Percentiles rank a stretch among this genome's conserved stretches.
These are phyloP conservation scores for Balanococcus diminutus DNA, from an alignment of 2,888 invertebrate genomes.

Conservation along the genomic window DNA sequence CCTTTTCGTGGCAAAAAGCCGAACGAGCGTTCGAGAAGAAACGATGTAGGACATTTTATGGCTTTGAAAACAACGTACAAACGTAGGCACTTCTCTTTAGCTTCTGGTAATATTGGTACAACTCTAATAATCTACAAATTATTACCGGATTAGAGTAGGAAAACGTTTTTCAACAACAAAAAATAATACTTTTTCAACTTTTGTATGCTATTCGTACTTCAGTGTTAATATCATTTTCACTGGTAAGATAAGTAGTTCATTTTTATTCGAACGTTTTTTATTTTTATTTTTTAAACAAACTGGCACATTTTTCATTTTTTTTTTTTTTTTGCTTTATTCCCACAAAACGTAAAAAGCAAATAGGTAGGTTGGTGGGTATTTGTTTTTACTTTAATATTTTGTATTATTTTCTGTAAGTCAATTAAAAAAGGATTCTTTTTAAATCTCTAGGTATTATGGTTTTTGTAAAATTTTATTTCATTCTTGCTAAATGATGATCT, in stretches of 20 bases:
- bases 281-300: neutral
- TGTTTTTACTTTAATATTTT: neutral
- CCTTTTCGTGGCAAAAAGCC: neutral
- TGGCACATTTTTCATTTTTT: neutral
- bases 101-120: conserved; percentile 32
- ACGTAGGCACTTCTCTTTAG: conserved; percentile 23
- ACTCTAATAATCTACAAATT: conserved; percentile 26
- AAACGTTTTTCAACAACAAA: conserved; percentile 34
- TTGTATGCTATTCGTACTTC: neutral
- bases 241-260: neutral
- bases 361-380: too few relatives aligned
- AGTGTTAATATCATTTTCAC: neutral
- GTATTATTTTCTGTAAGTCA: neutral
- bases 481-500: neutral
- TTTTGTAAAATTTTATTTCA: too few relatives aligned
- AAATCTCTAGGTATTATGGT: neutral
- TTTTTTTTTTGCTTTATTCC: neutral
- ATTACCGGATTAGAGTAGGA: conserved; percentile 24
- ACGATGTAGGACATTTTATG: conserved; percentile 22
- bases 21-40: neutral
- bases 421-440: neutral
- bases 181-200: conserved; percentile 9
- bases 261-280: neutral
- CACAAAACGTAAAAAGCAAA: neutral
- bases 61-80: neutral